phyloP scores from a whole-genome alignment of 2,797 vertebrate genomes.

The Sphenodon punctatus region DNA sequence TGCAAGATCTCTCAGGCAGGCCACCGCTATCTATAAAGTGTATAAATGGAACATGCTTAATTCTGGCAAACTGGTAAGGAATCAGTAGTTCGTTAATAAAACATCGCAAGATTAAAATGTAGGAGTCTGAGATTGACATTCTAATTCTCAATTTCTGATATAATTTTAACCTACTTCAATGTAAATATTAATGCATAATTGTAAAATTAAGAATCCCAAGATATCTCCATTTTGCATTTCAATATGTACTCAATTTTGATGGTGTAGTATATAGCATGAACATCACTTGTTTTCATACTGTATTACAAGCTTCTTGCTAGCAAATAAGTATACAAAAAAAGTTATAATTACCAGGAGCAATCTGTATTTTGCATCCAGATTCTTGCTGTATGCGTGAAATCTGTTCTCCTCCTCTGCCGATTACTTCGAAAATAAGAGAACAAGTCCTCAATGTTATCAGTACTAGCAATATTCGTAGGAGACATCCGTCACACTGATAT shows the following conservation, averaged over 20 bases:
- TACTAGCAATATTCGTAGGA: not conserved
- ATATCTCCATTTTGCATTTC: not conserved
- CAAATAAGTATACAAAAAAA: not conserved
- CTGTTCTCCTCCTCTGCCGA: constrained; percentile 98
- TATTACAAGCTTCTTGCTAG: not conserved
- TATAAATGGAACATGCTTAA: constrained; percentile 1
- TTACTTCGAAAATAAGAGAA: constrained; percentile 80
- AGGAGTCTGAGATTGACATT: not conserved
- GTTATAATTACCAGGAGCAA: constrained; percentile 88
- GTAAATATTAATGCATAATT: too few species aligned
- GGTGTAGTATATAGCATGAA: not conserved
- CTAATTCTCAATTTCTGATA: not conserved
- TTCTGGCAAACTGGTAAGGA: not conserved
- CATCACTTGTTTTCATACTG: not conserved
- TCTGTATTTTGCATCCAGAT: constrained; percentile 99
- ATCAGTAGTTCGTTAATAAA: not conserved
- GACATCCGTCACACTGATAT: not conserved
- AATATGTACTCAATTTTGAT: fast-evolving
- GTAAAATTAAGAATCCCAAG: too few species aligned
- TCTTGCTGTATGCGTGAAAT: constrained; percentile 98
- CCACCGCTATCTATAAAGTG: constrained; percentile 90
- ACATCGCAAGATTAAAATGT: not conserved
- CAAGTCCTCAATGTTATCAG: not conserved
- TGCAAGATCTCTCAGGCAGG: constrained; percentile 95
- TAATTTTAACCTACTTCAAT: not conserved